These are phyloP conservation scores for Chaetodon trifascialis DNA, from an alignment of 2,113 vertebrate genomes.

Conservation along the genomic window DNA sequence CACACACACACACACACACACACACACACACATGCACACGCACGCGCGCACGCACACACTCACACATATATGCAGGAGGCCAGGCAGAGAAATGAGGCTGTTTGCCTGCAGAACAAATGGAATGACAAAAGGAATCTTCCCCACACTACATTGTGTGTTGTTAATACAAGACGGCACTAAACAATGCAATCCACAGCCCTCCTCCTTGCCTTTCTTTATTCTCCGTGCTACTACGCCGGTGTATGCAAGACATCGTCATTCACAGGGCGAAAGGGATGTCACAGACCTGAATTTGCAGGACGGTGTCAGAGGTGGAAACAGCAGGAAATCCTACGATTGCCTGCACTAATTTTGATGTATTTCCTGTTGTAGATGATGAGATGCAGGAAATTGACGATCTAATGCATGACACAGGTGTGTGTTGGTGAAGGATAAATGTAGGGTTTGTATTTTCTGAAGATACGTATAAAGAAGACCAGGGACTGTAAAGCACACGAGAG, in stretches of 20 bases:
- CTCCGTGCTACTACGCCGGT: constrained; percentile 36
- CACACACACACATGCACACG: constrained; percentile 38
- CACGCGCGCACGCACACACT: constrained; percentile 39
- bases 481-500: constrained; percentile 7
- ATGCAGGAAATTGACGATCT: constrained; percentile 25
- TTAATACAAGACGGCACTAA: constrained; percentile 82
- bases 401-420: constrained; percentile 38
- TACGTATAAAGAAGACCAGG: constrained; percentile 11
- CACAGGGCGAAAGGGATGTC: constrained; percentile 49
- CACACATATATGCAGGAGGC: constrained; percentile 58
- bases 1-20: constrained; percentile 32
- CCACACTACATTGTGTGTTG: constrained; percentile 71
- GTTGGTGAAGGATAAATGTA: background rate
- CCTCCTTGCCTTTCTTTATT: constrained; percentile 51
- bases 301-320: constrained; percentile 49
- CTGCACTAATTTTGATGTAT: constrained; percentile 49
- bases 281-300: constrained; percentile 71
- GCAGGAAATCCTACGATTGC: constrained; percentile 45
- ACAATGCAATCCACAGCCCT: constrained; percentile 75
- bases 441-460: background rate
- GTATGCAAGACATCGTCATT: constrained; percentile 56
- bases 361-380: constrained; percentile 42
- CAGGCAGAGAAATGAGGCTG: constrained; percentile 79
- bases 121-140: constrained; percentile 83
- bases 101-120: constrained; percentile 83